phyloP scores from a whole-genome alignment of 2,113 vertebrate species.

The Nothobranchius kuhntae region DNA sequence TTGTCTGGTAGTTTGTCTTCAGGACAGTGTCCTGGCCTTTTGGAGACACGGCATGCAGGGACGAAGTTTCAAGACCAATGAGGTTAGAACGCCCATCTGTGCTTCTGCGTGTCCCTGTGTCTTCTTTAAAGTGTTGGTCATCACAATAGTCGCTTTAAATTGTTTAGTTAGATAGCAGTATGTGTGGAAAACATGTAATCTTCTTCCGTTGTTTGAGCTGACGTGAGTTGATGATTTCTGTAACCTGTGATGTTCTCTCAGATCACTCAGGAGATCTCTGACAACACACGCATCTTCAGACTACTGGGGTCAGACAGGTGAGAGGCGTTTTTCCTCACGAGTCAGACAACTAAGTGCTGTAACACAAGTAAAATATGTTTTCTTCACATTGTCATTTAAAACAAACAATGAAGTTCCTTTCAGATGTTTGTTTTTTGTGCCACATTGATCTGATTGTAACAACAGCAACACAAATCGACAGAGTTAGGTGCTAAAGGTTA shows the following conservation, averaged over 20 bases:
- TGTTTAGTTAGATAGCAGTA: too few relatives aligned
- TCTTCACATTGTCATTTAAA: neutral
- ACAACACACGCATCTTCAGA: constrained; percentile 96
- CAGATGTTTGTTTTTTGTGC: neutral
- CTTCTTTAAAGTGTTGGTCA: too few relatives aligned
- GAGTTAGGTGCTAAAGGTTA: neutral
- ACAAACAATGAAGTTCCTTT: neutral
- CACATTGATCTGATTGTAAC: neutral
- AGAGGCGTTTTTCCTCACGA: constrained; percentile 18
- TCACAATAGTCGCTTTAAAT: too few relatives aligned
- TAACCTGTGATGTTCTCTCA: constrained; percentile 44
- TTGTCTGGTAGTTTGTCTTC: constrained; percentile 87
- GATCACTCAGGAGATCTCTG: constrained; percentile 99
- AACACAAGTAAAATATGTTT: neutral
- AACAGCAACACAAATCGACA: neutral
- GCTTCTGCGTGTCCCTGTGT: too few relatives aligned
- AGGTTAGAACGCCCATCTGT: constrained; percentile 78
- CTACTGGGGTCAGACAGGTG: constrained; percentile 99
- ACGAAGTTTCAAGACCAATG: constrained; percentile 95
- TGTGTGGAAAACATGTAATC: too few relatives aligned
- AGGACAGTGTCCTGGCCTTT: constrained; percentile 96
- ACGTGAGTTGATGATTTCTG: neutral
- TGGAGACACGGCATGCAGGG: constrained; percentile 99
- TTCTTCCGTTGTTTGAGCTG: neutral
- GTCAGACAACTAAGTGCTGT: too few relatives aligned